These are phyloP conservation scores for Drosophila sordidapex DNA, from an alignment of 2,888 invertebrate species.

Conservation along the genomic window DNA sequence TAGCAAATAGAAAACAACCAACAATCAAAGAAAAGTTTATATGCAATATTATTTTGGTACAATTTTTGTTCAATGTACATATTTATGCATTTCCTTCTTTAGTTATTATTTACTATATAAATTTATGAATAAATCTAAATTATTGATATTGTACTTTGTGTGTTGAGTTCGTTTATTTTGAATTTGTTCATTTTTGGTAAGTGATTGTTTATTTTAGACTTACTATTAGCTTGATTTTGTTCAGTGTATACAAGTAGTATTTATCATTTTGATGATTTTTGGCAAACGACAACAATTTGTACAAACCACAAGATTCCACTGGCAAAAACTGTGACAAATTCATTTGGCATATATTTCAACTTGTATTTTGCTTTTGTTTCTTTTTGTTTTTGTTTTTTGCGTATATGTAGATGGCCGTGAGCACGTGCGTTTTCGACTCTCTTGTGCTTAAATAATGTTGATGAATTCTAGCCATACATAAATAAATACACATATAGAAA, in stretches of 20 bases:
- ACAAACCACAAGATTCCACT: conserved; percentile 53
- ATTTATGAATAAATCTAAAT: conserved; percentile 70
- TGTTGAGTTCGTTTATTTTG: conserved; percentile 10
- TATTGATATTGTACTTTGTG: conserved; percentile 52
- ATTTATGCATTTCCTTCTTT: conserved; percentile 58
- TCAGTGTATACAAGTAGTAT: conserved; percentile 33
- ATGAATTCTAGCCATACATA: conserved; percentile 22
- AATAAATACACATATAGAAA: conserved; percentile 5
- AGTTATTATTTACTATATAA: conserved; percentile 60
- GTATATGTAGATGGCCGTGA: conserved; percentile 54
- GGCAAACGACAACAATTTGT: conserved; percentile 62
- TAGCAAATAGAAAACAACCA: conserved; percentile 23
- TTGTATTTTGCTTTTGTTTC: conserved; percentile 1
- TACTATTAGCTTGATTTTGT: conserved; percentile 6
- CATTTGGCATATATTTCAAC: conserved; percentile 20
- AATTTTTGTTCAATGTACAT: conserved; percentile 68
- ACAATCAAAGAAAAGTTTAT: conserved; percentile 18
- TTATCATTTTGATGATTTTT: conserved; percentile 52
- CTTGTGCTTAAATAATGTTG: conserved; percentile 31
- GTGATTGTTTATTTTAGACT: conserved; percentile 20
- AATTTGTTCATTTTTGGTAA: conserved; percentile 52
- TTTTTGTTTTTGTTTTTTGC: conserved; percentile 27
- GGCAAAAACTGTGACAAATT: conserved; percentile 59
- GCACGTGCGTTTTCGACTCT: conserved; percentile 44
- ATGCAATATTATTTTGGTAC: conserved; percentile 56